These are phyloP conservation scores for Notiomystis cincta DNA, from an alignment of 2,113 vertebrate genomes.

Conservation along the genomic window DNA sequence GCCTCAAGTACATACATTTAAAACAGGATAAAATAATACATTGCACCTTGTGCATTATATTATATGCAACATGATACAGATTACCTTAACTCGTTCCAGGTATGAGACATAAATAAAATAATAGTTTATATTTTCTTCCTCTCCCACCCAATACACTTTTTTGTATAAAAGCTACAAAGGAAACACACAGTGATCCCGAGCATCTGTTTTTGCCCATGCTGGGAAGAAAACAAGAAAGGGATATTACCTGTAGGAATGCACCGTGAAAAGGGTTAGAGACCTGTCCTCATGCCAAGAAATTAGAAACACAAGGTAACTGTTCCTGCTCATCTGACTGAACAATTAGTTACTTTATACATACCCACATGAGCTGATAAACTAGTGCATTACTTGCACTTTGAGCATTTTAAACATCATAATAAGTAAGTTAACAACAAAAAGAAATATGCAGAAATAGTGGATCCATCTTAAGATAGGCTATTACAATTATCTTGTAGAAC, in stretches of 20 bases:
- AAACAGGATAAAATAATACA: background rate
- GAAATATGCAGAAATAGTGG: background rate
- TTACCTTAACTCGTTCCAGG: background rate
- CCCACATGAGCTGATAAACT: background rate
- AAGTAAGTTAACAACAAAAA: background rate
- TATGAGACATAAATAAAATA: background rate
- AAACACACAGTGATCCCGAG: background rate
- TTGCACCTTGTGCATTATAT: background rate
- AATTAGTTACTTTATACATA: background rate
- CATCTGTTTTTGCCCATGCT: background rate
- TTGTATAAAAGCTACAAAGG: background rate
- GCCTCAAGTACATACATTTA: background rate
- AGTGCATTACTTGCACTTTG: background rate
- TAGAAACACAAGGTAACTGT: background rate
- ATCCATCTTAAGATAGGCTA: background rate
- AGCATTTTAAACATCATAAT: background rate
- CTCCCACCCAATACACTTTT: background rate
- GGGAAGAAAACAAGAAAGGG: background rate
- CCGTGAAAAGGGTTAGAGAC: background rate
- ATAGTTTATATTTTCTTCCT: background rate
- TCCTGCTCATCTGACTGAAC: background rate
- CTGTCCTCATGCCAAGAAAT: background rate
- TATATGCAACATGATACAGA: background rate
- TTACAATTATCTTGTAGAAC: background rate
- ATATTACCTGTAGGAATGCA: background rate